Conservation (phyloP, 2,888 invertebrate species). For the Drosophila melanosoma region DNA sequence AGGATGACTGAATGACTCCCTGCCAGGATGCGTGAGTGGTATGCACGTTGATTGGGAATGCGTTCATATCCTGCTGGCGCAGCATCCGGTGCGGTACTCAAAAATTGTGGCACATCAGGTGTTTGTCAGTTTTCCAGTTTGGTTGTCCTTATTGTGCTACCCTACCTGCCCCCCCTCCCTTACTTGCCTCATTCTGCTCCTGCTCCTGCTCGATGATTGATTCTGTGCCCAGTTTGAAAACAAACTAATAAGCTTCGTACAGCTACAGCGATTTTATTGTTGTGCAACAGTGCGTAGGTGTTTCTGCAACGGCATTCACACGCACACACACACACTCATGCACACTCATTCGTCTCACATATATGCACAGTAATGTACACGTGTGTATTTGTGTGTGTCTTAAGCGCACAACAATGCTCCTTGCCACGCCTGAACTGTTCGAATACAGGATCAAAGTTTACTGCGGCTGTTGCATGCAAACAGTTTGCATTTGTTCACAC, state of each 20-base stretch:
- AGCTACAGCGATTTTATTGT: slow-evolving; percentile 53
- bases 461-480: slow-evolving; percentile 10
- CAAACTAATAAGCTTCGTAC: slow-evolving; percentile 70
- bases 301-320: slow-evolving; percentile 45
- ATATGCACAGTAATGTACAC: background rate
- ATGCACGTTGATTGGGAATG: slow-evolving; percentile 34
- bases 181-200: background rate
- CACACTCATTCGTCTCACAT: background rate
- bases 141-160: background rate
- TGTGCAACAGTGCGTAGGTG: slow-evolving; percentile 75
- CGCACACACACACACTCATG: slow-evolving; percentile 4
- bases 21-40: slow-evolving; percentile 8
- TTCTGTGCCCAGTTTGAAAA: slow-evolving; percentile 65
- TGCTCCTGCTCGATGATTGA: slow-evolving; percentile 60
- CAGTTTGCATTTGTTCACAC: slow-evolving; percentile 62
- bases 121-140: slow-evolving; percentile 38
- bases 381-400: slow-evolving; percentile 14
- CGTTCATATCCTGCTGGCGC: slow-evolving; percentile 70
- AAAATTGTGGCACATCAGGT: slow-evolving; percentile 49
- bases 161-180: background rate
- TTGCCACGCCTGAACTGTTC: slow-evolving; percentile 63
- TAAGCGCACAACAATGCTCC: slow-evolving; percentile 71
- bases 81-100: slow-evolving; percentile 54
- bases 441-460: slow-evolving; percentile 63
- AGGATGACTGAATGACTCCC: background rate